Evolutionary conservation across 2,888 invertebrate species (phyloP).

Genomic region (Tetropium fuscum): DNA sequence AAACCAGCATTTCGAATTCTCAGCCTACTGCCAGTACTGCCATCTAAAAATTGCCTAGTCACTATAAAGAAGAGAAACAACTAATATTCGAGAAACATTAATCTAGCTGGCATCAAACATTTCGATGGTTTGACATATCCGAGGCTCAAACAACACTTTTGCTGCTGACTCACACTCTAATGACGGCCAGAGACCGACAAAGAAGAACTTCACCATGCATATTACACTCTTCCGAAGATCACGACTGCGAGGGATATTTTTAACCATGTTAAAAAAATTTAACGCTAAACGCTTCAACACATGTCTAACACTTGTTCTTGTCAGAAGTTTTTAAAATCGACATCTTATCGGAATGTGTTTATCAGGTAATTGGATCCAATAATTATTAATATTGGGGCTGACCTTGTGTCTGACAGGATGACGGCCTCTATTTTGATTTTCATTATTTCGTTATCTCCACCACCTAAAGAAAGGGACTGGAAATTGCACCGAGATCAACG

Average conservation of each 20-base stretch:
- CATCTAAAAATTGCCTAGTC: conserved; percentile 54
- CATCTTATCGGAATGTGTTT: conserved; percentile 53
- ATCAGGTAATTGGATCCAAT: conserved; percentile 55
- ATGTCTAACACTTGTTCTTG: conserved; percentile 42
- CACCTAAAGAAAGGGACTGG: conserved; percentile 13
- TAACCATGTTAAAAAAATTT: conserved; percentile 35
- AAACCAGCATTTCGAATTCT: conserved; percentile 54
- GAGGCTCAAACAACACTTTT: conserved; percentile 44
- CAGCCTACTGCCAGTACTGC: conserved; percentile 44
- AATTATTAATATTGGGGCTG: conserved; percentile 49
- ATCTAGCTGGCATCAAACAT: conserved; percentile 64
- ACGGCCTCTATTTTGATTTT: conserved; percentile 41
- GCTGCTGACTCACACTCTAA: conserved; percentile 50
- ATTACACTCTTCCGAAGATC: conserved; percentile 50
- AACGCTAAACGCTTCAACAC: conserved; percentile 43
- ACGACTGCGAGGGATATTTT: conserved; percentile 40
- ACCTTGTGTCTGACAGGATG: conserved; percentile 45
- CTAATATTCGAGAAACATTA: conserved; percentile 65
- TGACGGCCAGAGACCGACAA: conserved; percentile 47
- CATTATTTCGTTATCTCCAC: conserved; percentile 27
- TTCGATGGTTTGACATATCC: conserved; percentile 50
- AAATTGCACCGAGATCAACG: conserved; percentile 13
- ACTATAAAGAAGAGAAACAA: conserved; percentile 54
- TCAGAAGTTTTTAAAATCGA: conserved; percentile 45
- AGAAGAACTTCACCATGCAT: conserved; percentile 47